These are phyloP conservation scores for Agrotis ipsilon DNA, from an alignment of 2,888 invertebrate genomes.

Conservation along the genomic window DNA sequence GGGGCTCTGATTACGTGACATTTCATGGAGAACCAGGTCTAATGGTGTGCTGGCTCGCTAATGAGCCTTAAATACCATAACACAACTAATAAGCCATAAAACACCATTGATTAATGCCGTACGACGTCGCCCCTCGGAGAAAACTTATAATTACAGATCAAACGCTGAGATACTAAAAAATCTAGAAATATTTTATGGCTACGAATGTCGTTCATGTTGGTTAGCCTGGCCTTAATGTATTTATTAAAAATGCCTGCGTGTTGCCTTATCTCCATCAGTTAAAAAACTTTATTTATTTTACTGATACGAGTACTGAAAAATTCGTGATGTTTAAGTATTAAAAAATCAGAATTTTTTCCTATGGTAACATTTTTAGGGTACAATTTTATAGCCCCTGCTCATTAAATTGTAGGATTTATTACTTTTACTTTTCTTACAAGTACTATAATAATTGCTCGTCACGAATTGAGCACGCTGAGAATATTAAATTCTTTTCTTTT, in stretches of 20 bases:
- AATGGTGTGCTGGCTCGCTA: slow-evolving; percentile 35
- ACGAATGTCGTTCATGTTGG: slow-evolving; percentile 47
- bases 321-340: slow-evolving; percentile 41
- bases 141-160: slow-evolving; percentile 55
- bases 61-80: slow-evolving; percentile 50
- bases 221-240: slow-evolving; percentile 24
- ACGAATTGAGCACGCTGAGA: slow-evolving; percentile 22
- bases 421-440: slow-evolving; percentile 11
- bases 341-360: slow-evolving; percentile 18
- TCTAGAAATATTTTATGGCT: slow-evolving; percentile 47
- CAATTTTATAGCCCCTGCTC: slow-evolving; percentile 27
- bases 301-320: slow-evolving; percentile 32
- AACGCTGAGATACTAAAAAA: slow-evolving; percentile 51
- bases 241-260: slow-evolving; percentile 52
- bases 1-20: slow-evolving; percentile 12
- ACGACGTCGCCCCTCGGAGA: slow-evolving; percentile 20
- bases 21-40: slow-evolving; percentile 29
- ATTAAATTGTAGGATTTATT: slow-evolving; percentile 50
- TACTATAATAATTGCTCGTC: slow-evolving; percentile 17
- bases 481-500: slow-evolving; percentile 18
- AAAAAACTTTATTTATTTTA: slow-evolving; percentile 53
- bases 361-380: slow-evolving; percentile 37
- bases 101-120: slow-evolving; percentile 46
- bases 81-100: slow-evolving; percentile 36
- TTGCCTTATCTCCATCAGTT: slow-evolving; percentile 49